A percentile compares a stretch with the other conserved stretches of the same genome.
Conservation (phyloP, 2,113 vertebrate genomes). For the Struthidea cinerea region DNA sequence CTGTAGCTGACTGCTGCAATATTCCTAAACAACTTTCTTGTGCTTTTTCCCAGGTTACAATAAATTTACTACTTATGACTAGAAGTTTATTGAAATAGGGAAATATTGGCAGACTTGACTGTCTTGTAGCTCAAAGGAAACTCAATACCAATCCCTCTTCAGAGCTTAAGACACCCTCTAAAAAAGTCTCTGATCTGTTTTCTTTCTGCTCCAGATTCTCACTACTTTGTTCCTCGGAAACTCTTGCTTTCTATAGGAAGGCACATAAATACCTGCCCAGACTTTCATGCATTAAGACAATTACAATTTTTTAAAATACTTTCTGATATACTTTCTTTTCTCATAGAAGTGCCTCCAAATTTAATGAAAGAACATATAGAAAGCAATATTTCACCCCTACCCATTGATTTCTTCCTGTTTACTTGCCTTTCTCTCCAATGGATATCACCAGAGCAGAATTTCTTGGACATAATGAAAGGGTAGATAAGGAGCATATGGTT, state of each 20-base stretch:
- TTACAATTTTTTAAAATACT: not conserved
- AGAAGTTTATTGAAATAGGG: not conserved
- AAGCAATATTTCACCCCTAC: not conserved
- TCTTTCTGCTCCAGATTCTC: not conserved
- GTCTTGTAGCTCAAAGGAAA: not conserved
- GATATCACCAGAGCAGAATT: not conserved
- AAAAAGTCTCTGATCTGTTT: not conserved
- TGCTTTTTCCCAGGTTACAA: not conserved
- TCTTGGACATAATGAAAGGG: not conserved
- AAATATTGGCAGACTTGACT: not conserved
- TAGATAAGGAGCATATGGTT: not conserved
- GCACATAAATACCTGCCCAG: not conserved
- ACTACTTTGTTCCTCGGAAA: not conserved
- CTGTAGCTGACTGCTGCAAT: not conserved
- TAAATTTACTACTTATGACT: not conserved
- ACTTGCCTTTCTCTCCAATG: not conserved
- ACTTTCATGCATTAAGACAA: not conserved
- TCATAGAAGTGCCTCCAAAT: not conserved
- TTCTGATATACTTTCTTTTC: not conserved
- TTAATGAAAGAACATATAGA: not conserved
- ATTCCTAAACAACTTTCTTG: not conserved
- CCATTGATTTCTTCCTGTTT: not conserved
- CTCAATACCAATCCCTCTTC: not conserved
- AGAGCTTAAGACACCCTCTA: not conserved
- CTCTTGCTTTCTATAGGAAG: not conserved